Conservation (phyloP, 2,888 invertebrate genomes). For the Dryobota labecula region DNA sequence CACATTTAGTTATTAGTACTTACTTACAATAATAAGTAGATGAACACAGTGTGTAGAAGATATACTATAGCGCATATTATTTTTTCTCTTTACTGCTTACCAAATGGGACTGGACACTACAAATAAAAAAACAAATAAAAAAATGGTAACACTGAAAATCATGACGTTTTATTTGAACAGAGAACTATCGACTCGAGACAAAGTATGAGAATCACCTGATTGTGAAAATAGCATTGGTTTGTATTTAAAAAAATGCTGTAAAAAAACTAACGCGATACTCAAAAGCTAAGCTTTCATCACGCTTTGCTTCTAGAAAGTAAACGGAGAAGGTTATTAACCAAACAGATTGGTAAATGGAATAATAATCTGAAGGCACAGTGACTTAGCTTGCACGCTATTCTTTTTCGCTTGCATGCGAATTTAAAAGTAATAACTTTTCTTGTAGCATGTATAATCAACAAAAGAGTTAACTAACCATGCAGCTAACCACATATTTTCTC, state of each 20-base stretch:
- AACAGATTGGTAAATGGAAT: constrained; percentile 66
- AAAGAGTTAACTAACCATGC: neutral
- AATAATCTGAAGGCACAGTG: constrained; percentile 65
- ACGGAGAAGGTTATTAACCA: constrained; percentile 70
- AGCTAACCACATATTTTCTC: too few relatives aligned
- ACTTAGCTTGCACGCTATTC: constrained; percentile 64
- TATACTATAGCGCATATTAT: constrained; percentile 86
- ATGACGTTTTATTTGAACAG: constrained; percentile 89
- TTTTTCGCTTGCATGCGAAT: constrained; percentile 66
- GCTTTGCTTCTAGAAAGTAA: constrained; percentile 80
- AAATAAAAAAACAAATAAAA: constrained; percentile 60
- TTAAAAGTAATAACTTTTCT: constrained; percentile 18
- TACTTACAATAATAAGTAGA: constrained; percentile 53
- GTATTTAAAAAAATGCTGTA: constrained; percentile 86
- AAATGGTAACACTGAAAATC: constrained; percentile 76
- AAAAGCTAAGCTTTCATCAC: constrained; percentile 78
- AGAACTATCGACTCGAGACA: constrained; percentile 99
- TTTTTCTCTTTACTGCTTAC: constrained; percentile 90
- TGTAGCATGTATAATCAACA: constrained; percentile 36
- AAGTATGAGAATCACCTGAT: constrained; percentile 99
- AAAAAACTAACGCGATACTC: constrained; percentile 76
- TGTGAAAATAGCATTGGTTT: constrained; percentile 98
- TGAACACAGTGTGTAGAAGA: constrained; percentile 65
- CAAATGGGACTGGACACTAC: constrained; percentile 85
- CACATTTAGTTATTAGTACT: constrained; percentile 54